A percentile compares a stretch with the other conserved stretches of the same genome.
phyloP scores from a whole-genome alignment of 2,888 invertebrate species.

The Papilio elwesi region DNA sequence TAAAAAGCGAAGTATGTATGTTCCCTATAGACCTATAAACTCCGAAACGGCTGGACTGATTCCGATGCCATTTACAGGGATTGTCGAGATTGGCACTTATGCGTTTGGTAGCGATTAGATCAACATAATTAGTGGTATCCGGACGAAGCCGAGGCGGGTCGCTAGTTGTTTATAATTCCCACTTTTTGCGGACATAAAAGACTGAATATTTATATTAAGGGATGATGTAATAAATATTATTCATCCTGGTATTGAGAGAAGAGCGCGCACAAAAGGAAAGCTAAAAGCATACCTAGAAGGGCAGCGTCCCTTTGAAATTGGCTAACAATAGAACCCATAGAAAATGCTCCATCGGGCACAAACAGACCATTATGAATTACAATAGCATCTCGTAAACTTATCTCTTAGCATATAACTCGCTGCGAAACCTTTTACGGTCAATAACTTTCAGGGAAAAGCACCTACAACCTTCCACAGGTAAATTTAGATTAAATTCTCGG shows the following conservation, averaged over 20 bases:
- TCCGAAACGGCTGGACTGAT: no score
- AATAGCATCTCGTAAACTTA: slow-evolving; percentile 23
- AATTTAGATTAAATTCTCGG: neutral
- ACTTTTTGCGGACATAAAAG: no score
- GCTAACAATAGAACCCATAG: slow-evolving; percentile 22
- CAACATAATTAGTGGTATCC: no score
- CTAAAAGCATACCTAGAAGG: slow-evolving; percentile 23
- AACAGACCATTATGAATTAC: slow-evolving; percentile 23
- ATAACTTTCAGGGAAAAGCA: slow-evolving; percentile 1
- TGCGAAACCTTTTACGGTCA: slow-evolving; percentile 15
- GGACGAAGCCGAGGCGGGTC: no score
- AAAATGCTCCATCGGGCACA: slow-evolving; percentile 19
- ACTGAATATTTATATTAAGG: neutral
- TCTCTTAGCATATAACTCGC: slow-evolving; percentile 5
- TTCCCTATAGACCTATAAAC: no score
- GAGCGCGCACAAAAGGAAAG: slow-evolving; percentile 21
- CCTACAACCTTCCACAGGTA: neutral
- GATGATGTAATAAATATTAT: slow-evolving; percentile 20
- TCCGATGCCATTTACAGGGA: no score
- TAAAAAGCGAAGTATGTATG: no score
- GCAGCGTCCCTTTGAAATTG: slow-evolving; percentile 25
- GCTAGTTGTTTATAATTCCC: no score
- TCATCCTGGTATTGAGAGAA: slow-evolving; percentile 3
- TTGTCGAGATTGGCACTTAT: no score
- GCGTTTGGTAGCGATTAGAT: no score